These are phyloP conservation scores for Ceratosolen solmsi DNA, from an alignment of 1,140 invertebrate genomes.

Conservation along the genomic window DNA sequence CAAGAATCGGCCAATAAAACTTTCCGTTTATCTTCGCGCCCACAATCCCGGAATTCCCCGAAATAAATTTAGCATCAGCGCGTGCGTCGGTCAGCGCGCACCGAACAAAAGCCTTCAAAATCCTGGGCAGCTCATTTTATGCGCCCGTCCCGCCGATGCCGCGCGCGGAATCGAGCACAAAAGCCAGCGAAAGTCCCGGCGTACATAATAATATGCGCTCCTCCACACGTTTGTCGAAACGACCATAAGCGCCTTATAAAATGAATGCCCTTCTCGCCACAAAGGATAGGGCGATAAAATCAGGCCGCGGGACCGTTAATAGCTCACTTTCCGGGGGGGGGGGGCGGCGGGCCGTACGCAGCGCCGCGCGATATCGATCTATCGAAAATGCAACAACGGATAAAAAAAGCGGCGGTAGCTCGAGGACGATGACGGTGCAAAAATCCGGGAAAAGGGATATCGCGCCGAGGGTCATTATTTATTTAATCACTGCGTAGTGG, in stretches of 20 bases:
- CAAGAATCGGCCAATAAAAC: not conserved
- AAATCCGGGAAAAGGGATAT: slow-evolving; percentile 41
- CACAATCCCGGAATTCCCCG: not conserved
- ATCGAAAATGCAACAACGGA: slow-evolving; percentile 31
- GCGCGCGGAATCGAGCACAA: not conserved
- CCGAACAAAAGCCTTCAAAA: slow-evolving; percentile 21
- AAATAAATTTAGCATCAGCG: slow-evolving; percentile 12
- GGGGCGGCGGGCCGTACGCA: not conserved
- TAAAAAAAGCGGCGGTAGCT: not conserved
- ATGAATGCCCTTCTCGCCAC: slow-evolving; percentile 6
- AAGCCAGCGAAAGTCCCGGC: not conserved
- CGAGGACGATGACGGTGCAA: slow-evolving; percentile 42
- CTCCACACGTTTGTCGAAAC: slow-evolving; percentile 32
- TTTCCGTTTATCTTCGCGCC: not conserved
- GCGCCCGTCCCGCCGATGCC: not conserved
- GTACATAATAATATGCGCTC: slow-evolving; percentile 20
- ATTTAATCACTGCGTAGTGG: slow-evolving; percentile 1
- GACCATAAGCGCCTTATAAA: not conserved
- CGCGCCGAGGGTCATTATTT: slow-evolving; percentile 19
- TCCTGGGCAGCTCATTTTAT: not conserved
- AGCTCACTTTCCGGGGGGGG: slow-evolving; percentile 22
- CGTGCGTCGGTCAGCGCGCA: not conserved
- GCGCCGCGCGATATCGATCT: slow-evolving; percentile 7
- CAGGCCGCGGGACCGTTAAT: slow-evolving; percentile 16
- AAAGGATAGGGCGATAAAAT: slow-evolving; percentile 43